Conservation (phyloP, 2,888 invertebrate genomes). For the Hartigia nigra region DNA sequence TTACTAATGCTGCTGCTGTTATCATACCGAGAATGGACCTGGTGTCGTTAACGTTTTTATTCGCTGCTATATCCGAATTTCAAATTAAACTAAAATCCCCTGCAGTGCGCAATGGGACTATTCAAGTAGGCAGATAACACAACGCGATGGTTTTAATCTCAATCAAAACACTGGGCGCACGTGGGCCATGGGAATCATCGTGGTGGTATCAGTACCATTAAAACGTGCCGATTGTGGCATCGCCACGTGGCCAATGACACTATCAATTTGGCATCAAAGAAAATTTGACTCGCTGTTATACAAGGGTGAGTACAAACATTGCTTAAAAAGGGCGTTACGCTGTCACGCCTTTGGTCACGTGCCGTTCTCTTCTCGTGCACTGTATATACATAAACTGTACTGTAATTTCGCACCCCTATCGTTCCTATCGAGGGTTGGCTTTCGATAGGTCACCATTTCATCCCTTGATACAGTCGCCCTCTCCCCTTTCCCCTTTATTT, state of each 20-base stretch:
- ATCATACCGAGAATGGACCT: too few species aligned
- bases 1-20: too few species aligned
- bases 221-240: conserved; percentile 1
- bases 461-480: neutral
- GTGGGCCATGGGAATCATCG: neutral
- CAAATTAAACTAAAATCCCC: neutral
- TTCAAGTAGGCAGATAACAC: neutral
- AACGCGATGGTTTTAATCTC: neutral
- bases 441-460: neutral
- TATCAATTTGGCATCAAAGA: conserved; percentile 26
- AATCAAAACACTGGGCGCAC: neutral
- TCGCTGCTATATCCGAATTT: neutral
- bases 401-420: neutral
- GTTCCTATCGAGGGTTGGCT: neutral
- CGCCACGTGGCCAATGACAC: conserved; percentile 25
- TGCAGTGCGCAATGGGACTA: neutral
- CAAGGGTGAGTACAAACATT: conserved; percentile 8
- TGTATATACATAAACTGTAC: neutral
- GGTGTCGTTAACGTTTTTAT: neutral
- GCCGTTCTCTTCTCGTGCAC: neutral
- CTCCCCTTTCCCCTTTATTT: neutral
- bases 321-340: conserved; percentile 1
- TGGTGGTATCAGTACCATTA: conserved; percentile 1
- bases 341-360: conserved; percentile 9
- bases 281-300: conserved; percentile 1